Base-by-base conservation (phyloP, 2,113 vertebrate genomes). In the Pelobates fuscus region DNA sequence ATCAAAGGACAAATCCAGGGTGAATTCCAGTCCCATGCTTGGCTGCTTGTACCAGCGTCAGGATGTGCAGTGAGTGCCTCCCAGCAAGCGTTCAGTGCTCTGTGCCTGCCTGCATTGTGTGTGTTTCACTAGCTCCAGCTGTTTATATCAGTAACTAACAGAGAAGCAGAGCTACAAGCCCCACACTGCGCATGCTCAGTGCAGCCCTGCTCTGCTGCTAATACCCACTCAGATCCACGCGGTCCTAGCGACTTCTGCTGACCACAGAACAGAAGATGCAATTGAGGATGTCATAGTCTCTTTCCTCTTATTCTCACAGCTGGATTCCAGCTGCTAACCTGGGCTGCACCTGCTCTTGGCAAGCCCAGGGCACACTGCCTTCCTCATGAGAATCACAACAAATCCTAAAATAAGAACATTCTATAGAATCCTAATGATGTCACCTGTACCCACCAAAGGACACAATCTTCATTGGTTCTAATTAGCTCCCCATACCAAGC, bases 71-170 rank as follows among this genome's bases (percentile, higher is more conserved):
- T 29, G 46, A 76, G 80, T 18, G 2, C 21, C 43, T 78, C 78
- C 66, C 81, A 3, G 52, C 63, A 1, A 1, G 27, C 11, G 24
- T 52, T 27, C 64, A 2, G 58, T 0, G 81, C 79, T n/a, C 80
- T 10, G 67, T 37, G 77, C 70, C 65, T 1, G 58, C 20, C 0
- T 5, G 77, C 69, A 64, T 71, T 70, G 58, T 52, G 63, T 44
- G 78, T 37, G 60, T 77, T 71, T 27, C 52, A 59, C 58, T 78
- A 15, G 67, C 80, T 64, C 79, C 80, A 66, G 80, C 74, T 81
- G 80, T 77, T 79, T 27, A 60, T 37, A 61, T 25, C 78, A 5
- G 73, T 54, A 69, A 70, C 66, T 65, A 62, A 77, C 78, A 18
- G 41, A 25, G 68, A 57, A 37, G 27, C 57, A 64, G 5, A 71